Evolutionary conservation across 2,888 invertebrate genomes (phyloP).

Genomic region (Hirtodrosophila duncani): DNA sequence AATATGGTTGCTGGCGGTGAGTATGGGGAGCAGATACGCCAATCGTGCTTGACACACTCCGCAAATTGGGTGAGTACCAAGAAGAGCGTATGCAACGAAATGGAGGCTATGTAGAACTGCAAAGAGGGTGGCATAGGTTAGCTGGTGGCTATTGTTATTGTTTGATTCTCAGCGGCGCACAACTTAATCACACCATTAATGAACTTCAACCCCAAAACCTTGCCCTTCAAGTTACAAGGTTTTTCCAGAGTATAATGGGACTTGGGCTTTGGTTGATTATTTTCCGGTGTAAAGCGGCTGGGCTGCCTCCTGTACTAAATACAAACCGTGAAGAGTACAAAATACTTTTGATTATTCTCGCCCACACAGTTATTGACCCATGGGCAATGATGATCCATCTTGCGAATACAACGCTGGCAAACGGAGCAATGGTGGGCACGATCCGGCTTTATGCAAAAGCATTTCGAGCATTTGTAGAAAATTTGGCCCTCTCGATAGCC

Average conservation of each 20-base stretch:
- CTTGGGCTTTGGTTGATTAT: too few relatives aligned
- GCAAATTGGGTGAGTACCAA: constrained; percentile 96
- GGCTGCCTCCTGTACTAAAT: not conserved
- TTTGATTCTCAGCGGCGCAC: too few relatives aligned
- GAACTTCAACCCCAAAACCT: too few relatives aligned
- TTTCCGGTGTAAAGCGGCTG: not conserved
- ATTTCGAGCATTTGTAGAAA: constrained; percentile 96
- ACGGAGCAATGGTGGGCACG: constrained; percentile 97
- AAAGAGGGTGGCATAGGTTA: too few relatives aligned
- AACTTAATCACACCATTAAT: too few relatives aligned
- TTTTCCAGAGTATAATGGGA: too few relatives aligned
- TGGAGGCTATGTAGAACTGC: constrained; percentile 98
- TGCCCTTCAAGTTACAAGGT: too few relatives aligned
- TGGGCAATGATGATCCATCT: constrained; percentile 86
- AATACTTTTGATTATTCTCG: constrained; percentile 99
- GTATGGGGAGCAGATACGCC: constrained; percentile 95
- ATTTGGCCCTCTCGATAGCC: constrained; percentile 94
- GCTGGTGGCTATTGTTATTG: too few relatives aligned
- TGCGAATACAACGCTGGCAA: constrained; percentile 88
- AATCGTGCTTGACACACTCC: constrained; percentile 94
- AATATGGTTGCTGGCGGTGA: constrained; percentile 98
- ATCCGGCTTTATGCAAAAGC: constrained; percentile 97
- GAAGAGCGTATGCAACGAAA: constrained; percentile 95
- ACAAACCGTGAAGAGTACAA: constrained; percentile 97
- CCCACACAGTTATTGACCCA: constrained; percentile 99